Evolutionary conservation across 1,140 invertebrate species (phyloP), one percentile per base, ranked within the genome.

Genomic region (Monomorium pharaonis): DNA sequence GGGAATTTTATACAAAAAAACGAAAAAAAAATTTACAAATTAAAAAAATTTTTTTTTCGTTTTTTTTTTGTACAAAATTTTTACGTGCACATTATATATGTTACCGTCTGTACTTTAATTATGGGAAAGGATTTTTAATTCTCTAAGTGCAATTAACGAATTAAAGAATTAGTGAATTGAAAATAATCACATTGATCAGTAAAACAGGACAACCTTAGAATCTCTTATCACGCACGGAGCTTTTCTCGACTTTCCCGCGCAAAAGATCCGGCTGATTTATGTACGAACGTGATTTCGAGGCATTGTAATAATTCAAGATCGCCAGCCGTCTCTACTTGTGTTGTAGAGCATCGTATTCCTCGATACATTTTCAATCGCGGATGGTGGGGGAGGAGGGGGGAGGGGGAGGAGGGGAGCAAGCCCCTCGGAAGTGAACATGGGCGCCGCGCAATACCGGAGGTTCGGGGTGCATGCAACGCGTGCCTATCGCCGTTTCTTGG

Each of bases 401-500:
- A 0, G 7, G 37, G 7, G 37, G 4, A 37, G 33, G 33, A 2
- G 33, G 33, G 33, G 33, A 5, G n/a, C n/a, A n/a, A n/a, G n/a
- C n/a, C n/a, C 10, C 21, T 42, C n/a, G 77, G 49, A 56, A 81
- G 77, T 44, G 78, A 72, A 72, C 24, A 30, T 27, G 27, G n/a
- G 30, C 14, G 30, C 27, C 16, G 70, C 58, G 81, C 72, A 37
- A 76, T 75, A 62, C 44, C 27, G 27, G 27, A n/a, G 24, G 42
- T 49, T 60, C 44, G 21, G 12, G 58, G 60, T 37, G 81, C 81
- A 63, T 84, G 81, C 81, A 84, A 77, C 56, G 81, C 81, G 72
- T 76, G 72, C 81, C 81, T 84, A 84, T 84, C 84, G 74, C 47
- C 84, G 62, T 77, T 85, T 78, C 84, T 80, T 85, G 74, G 75